Evolutionary conservation across 2,113 vertebrate genomes (phyloP).

Genomic region (Pristiophorus japonicus): DNA sequence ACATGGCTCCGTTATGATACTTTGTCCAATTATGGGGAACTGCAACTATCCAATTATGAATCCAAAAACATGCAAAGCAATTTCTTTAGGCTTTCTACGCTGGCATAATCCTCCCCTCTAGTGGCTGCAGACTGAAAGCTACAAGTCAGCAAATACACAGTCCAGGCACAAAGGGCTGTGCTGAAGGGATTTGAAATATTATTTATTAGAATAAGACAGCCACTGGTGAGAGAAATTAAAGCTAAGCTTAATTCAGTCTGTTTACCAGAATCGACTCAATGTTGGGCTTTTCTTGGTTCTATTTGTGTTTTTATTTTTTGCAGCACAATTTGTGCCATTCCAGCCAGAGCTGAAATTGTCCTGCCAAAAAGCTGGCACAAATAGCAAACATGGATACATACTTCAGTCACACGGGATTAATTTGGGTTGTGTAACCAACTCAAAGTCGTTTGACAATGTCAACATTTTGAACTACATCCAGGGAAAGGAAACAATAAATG

Average conservation of each 20-base stretch:
- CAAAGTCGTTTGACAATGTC: background rate
- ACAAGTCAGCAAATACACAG: background rate
- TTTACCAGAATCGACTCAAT: too few relatives aligned
- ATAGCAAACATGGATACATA: background rate
- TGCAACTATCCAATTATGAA: background rate
- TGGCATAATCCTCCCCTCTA: constrained; percentile 37
- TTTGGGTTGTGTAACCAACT: background rate
- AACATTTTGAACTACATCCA: background rate
- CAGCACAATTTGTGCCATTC: background rate
- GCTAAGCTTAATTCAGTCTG: too few relatives aligned
- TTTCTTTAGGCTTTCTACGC: background rate
- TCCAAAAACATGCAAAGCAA: background rate
- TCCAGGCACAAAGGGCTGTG: background rate
- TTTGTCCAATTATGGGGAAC: background rate
- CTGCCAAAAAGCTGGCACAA: background rate
- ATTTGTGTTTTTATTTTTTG: background rate
- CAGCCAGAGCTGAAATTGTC: background rate
- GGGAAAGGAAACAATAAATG: background rate
- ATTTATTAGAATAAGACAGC: background rate
- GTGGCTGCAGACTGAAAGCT: constrained; percentile 22
- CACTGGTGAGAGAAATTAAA: background rate
- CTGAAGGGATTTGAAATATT: background rate
- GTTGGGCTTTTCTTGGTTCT: background rate
- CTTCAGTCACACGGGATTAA: background rate
- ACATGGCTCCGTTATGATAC: background rate